Base-by-base conservation (phyloP, 2,888 invertebrate genomes). In the Troides aeacus region DNA sequence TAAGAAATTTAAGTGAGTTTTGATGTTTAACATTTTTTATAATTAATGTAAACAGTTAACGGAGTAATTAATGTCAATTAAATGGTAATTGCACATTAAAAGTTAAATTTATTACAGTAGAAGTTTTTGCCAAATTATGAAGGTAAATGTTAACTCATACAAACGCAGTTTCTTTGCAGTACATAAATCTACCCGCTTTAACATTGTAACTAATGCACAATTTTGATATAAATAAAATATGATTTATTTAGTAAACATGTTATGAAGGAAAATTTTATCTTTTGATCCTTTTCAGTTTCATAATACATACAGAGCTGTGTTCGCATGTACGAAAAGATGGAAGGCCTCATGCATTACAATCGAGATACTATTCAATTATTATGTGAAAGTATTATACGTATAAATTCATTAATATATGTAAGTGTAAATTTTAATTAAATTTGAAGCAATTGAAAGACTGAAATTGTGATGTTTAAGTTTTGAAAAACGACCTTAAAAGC, bases 31-130 rank as follows among this genome's bases (percentile, higher is more conserved):
- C 57, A 23, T 8, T 8, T n/a, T 57, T 21, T 23, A 56, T 18
- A 8, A 57, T 57, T 57, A 57, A 57, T 57, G 59, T 59, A 30
- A 59, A 17, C 59, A 59, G 24, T 59, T 30, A 59, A 59, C 59
- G 30, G 24, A 30, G 59, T 30, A 59, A 30, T 59, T 59, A 24
- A 59, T 24, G 59, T 24, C 59, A 59, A 59, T 23, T 23, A 30
- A 59, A n/a, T 59, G 7, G 1, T 59, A 59, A 24, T 59, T 59
- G 57, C n/a, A 57, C 57, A 57, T 53, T 39, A 64, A 50, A 50
- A 23, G 4, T 30, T n/a, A n/a, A 30, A 17, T 50, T 50, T 50
- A 50, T 50, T 50, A 50, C 2, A 17, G 50, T 17, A 5, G 12
- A 17, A 50, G 50, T 50, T 50, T 18, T 5, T 50, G 50, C 50